These are phyloP conservation scores for Condylura cristata DNA, from an alignment of 2,113 vertebrate genomes.

Conservation along the genomic window DNA sequence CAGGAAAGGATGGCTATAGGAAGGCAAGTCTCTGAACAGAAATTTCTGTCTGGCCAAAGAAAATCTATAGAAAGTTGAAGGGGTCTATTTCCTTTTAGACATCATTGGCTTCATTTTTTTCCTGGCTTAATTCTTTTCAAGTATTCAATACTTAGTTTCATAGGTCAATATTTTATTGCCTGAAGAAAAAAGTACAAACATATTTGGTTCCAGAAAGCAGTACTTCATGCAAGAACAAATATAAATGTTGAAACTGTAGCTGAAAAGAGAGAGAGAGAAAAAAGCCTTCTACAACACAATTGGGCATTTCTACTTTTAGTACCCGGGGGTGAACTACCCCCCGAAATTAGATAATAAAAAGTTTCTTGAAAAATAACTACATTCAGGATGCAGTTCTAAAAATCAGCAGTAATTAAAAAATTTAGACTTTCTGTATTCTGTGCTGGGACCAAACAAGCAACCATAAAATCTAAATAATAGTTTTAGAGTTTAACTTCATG, in stretches of 20 bases:
- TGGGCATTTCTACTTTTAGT: not conserved
- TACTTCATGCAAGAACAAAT: not conserved
- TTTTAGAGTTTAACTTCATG: conserved; percentile 15
- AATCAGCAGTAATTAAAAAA: not conserved
- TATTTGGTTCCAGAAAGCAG: not conserved
- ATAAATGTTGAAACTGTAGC: not conserved
- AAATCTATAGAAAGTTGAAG: conserved; percentile 42
- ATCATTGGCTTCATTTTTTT: conserved; percentile 49
- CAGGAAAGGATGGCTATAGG: conserved; percentile 11
- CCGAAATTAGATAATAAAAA: not conserved
- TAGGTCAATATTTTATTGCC: not conserved
- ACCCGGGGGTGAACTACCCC: not conserved
- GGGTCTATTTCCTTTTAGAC: not conserved
- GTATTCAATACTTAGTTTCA: conserved; percentile 7
- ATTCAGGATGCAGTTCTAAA: not conserved
- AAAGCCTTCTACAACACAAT: not conserved
- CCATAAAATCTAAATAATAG: conserved; percentile 16
- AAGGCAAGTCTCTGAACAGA: not conserved
- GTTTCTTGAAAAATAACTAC: not conserved
- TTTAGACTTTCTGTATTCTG: not conserved
- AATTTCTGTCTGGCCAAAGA: conserved; percentile 41
- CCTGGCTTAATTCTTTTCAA: conserved; percentile 39
- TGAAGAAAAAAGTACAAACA: not conserved
- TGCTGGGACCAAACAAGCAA: not conserved
- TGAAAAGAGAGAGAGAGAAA: not conserved